A percentile compares a stretch with the other conserved stretches of the same genome.
Conservation (phyloP, 1,140 invertebrate species). For the Coboldia fuscipes region DNA sequence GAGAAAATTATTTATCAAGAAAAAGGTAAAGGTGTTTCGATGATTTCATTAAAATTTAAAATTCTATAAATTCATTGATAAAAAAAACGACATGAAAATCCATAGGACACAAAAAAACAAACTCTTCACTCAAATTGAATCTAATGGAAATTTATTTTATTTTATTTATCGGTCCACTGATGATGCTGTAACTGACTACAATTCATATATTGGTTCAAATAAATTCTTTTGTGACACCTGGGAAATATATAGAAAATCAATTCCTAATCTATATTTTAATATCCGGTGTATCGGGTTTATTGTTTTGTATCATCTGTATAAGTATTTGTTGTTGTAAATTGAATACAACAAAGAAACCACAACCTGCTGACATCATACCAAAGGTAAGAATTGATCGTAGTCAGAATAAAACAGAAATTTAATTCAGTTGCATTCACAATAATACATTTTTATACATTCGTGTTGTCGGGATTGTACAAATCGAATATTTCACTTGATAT, state of each 20-base stretch:
- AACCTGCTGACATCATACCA: constrained; percentile 4
- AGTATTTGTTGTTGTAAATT: neutral
- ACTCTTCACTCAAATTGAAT: neutral
- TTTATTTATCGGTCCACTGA: neutral
- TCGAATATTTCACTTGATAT: no score
- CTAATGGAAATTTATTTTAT: neutral
- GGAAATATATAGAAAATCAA: no score
- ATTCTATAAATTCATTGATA: neutral
- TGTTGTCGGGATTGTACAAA: no score
- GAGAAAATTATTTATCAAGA: constrained; percentile 62
- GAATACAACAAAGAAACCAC: neutral
- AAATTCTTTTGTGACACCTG: no score
- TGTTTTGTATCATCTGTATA: neutral
- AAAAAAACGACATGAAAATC: neutral
- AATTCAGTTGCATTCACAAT: no score
- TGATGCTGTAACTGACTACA: neutral
- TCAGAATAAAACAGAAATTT: no score
- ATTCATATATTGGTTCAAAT: neutral
- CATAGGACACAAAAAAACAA: neutral
- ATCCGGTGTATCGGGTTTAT: constrained; percentile 1
- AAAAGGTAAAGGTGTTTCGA: constrained; percentile 50
- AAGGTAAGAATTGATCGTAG: no score
- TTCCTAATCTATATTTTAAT: neutral
- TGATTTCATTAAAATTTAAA: neutral
- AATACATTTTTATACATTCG: no score